Base-by-base conservation (phyloP, 2,888 invertebrate species). In the Caenorhabditis panamensis region DNA sequence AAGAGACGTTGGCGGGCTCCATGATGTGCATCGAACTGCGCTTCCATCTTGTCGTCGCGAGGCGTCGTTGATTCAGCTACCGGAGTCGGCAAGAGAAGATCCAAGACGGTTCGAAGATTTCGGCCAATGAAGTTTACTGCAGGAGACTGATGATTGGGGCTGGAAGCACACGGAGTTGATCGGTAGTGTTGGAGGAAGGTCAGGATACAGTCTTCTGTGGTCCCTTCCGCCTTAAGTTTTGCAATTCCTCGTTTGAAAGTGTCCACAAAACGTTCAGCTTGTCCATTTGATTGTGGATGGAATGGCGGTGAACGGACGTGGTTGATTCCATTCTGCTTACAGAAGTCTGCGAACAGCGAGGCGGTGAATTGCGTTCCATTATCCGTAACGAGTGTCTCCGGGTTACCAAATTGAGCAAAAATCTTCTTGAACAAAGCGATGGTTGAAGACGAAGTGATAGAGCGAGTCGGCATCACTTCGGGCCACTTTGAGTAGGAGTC, bases 401-500 rank as follows among this genome's bases (percentile, higher is more conserved):
- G 89, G 36, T 89, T 36, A 1, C 91, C 89, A 61, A 72, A 80
- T 9, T 67, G 41, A 0, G 87, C 77, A 63, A 91, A 87, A n/a
- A 88, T 5, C 11, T 51, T 18, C 6, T 77, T 26, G 20, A 90
- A 61, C 0, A 80, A 58, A 8, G 67, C 63, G 18, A 88, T 83
- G 1, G 87, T 87, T 1, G 62, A 41, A 0, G 53, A 58, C 0
- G 87, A 56, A 4, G 85, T 82, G 13, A 79, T 79, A 0, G 36
- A 31, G 0, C 41, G 41, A 67, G 86, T 82, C 11, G 62, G 20
- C 2, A 83, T 59, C 5, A 91, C 89, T 84, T 92, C 92, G 1
- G 90, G 88, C 91, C 91, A 92, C 76, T 92, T 92, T 0, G 91
- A 91, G 79, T 87, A 89, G 11, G 91, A 87, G 80, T 92, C 92